phyloP scores from a whole-genome alignment of 2,113 vertebrate species.

The Oncorhynchus gorbuscha region DNA sequence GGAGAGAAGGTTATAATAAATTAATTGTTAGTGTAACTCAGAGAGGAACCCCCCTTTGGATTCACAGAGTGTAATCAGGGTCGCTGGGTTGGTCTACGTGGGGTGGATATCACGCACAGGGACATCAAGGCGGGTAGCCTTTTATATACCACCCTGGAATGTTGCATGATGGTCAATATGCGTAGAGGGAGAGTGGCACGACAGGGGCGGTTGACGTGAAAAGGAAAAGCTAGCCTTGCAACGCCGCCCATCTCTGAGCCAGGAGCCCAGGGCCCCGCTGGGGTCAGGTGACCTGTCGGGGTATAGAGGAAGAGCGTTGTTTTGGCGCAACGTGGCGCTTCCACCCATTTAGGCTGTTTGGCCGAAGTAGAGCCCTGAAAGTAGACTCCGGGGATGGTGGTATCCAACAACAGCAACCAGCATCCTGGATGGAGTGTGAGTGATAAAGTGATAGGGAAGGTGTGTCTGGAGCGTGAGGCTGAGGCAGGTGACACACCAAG shows the following conservation, averaged over 20 bases:
- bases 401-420: slow-evolving; percentile 50
- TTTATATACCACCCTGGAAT: background rate
- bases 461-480: slow-evolving; percentile 13
- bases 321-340: slow-evolving; percentile 43
- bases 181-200: slow-evolving; percentile 52
- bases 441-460: slow-evolving; percentile 15
- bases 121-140: background rate
- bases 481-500: background rate
- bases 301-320: slow-evolving; percentile 54
- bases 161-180: slow-evolving; percentile 33
- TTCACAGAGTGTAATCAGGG: slow-evolving; percentile 44
- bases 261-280: slow-evolving; percentile 44
- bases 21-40: slow-evolving; percentile 44
- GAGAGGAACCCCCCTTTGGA: slow-evolving; percentile 28
- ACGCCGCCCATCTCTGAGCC: slow-evolving; percentile 1
- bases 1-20: slow-evolving; percentile 51
- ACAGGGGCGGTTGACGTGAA: slow-evolving; percentile 35
- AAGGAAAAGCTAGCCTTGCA: slow-evolving; percentile 47
- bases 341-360: slow-evolving; percentile 30
- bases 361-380: background rate
- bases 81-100: slow-evolving; percentile 10
- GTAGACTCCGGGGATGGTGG: slow-evolving; percentile 40
- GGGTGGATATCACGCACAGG: slow-evolving; percentile 4
- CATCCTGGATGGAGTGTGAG: slow-evolving; percentile 54
- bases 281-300: slow-evolving; percentile 26